A percentile compares a stretch with the other conserved stretches of the same genome.
phyloP scores from a whole-genome alignment of 2,797 vertebrate species.

The Erethizon dorsatum region DNA sequence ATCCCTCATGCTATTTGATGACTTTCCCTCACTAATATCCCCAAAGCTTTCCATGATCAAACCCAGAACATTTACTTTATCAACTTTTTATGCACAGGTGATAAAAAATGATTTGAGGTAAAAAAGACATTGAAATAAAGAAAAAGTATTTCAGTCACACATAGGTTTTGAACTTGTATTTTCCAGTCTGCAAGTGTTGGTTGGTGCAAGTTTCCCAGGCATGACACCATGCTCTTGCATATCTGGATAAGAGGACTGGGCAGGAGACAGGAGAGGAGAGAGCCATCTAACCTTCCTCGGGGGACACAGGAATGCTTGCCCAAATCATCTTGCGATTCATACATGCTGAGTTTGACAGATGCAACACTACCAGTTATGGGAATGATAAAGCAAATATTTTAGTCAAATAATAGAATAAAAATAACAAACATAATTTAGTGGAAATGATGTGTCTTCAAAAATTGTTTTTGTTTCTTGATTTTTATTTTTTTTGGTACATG shows the following conservation, averaged over 20 bases:
- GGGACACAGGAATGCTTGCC: background rate
- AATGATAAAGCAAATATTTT: constrained; percentile 14
- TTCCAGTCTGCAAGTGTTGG: background rate
- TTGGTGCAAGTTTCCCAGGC: background rate
- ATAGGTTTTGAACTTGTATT: constrained; percentile 41
- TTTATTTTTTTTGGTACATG: background rate
- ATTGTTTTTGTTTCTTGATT: background rate
- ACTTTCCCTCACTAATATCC: constrained; percentile 1
- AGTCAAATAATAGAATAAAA: constrained; percentile 47
- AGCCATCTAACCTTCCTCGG: background rate
- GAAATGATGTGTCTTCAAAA: constrained; percentile 41
- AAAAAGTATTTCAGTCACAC: constrained; percentile 45
- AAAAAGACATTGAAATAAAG: constrained; percentile 32
- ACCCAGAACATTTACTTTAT: background rate
- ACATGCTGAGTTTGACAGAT: background rate
- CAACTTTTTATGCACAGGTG: background rate
- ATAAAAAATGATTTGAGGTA: background rate
- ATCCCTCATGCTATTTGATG: background rate
- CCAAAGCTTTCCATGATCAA: background rate
- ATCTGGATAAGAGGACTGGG: background rate
- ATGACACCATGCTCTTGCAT: background rate
- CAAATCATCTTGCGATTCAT: background rate
- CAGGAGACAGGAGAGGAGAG: background rate
- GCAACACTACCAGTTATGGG: background rate
- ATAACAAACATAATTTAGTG: background rate